Base-by-base conservation (phyloP, 2,888 invertebrate genomes). In the Harpagoxenus sublaevis region DNA sequence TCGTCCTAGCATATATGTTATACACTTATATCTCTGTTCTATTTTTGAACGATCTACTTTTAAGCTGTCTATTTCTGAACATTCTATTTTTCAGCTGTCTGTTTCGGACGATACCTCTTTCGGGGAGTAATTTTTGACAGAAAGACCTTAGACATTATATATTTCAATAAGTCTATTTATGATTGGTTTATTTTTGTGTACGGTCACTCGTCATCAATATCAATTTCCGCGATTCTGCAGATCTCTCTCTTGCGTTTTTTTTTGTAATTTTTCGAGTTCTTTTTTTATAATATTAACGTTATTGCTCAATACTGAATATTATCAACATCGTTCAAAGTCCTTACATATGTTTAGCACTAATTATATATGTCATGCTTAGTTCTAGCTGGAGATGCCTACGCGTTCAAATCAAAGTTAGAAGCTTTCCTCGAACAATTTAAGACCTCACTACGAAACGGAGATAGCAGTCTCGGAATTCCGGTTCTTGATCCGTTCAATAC, bases 401-500 rank as follows among this genome's bases (percentile, higher is more conserved):
- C 8, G 10, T 0, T 2, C 8, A 8, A 2, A 12, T 23, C n/a
- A 3, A 87, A 83, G 6, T 70, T 92, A 0, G 85, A 73, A 3
- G 3, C 6, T 0, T n/a, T 85, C 0, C 73, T 94, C 9, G 91
- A 92, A 12, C 77, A 84, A 0, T 83, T 91, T 0, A 91, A 77
- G 65, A 9, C 28, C 0, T 15, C 62, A 0, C 6, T 93, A 71
- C 85, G 23, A 60, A 86, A 66, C 0, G 94, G 93, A 60, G 83
- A 92, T 28, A 10, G 39, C 0, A 68, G 73, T 0, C n/a, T 89
- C 0, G 90, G 90, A 18, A 62, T 94, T 39, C 94, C 94, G 0
- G 57, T 83, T 0, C 48, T 93, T 3, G 94, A 94, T 60, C 94
- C 94, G 4, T 86, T 88, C 18, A 0, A 5, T 0, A 1, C 3